Evolutionary conservation across 2,113 vertebrate species (phyloP), one percentile per base, ranked within the genome.

Genomic region (Copsychus sechellarum): DNA sequence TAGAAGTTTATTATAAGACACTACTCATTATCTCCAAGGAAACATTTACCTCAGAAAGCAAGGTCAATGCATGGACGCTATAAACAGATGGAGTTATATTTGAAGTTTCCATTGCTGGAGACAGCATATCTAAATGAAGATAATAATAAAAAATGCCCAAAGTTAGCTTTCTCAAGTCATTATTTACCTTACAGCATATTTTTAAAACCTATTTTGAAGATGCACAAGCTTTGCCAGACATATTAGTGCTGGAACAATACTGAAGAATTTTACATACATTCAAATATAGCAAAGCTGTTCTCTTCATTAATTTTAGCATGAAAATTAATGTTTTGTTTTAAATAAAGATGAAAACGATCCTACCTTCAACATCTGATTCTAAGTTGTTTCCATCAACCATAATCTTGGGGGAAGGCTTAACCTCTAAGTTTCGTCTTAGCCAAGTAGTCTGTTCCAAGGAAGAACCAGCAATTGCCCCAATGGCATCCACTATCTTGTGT

Each of bases 381-480:
- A 99, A 94, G 95, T 95, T 99, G 92, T 97, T 96, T 90, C 99
- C 99, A 80, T 99, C 99, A 90, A 99, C 99, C 77, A 99, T 97
- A 47, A 99, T 99, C 98, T 99, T 99, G 70, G 99, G 99, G 51
- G 99, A 99, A 58, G 99, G 98, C 80, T 99, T 99, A 91, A 99
- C 99, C 96, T 99, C 99, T 80, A 99, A 97, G 96, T 99, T 99
- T 90, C 99, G 98, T 91, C 99, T 98, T 65, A 99, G 97, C 99
- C 99, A 99, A 3, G 99, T 99, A 57, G 99, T 99, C 96, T 99
- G 99, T 74, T 99, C 99, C 97, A 99, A 97, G 94, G 99, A 99
- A 54, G 99, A 99, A 40, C 99, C 99, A 70, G 99, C 99, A 54
- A 99, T 98, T 9, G 98, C 99, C 40, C 99, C 99, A 33, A 99